These are phyloP conservation scores for Diorhabda elongata DNA, from an alignment of 1,140 invertebrate species.

Conservation along the genomic window DNA sequence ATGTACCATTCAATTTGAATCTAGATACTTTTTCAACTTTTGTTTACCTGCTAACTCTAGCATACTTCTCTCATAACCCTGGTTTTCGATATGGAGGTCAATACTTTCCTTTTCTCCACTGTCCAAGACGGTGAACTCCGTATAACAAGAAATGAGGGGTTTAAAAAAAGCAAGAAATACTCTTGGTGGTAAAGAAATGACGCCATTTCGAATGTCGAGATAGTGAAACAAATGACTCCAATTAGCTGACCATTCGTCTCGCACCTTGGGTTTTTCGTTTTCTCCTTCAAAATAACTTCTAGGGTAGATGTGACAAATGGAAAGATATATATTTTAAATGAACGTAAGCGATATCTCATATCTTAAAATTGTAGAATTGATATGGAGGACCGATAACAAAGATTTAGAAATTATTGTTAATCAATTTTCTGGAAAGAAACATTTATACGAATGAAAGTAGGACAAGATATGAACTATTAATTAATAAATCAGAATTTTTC, in stretches of 20 bases:
- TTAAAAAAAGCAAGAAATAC: neutral
- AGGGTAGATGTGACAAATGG: neutral
- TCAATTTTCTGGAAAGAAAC: too few species aligned
- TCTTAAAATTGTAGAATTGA: too few species aligned
- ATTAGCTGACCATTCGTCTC: constrained; percentile 36
- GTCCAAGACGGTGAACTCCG: neutral
- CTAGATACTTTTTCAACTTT: too few species aligned
- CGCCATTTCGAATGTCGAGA: constrained; percentile 8
- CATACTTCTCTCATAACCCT: too few species aligned
- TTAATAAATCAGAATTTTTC: neutral
- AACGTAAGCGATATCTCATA: too few species aligned
- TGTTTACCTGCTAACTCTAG: too few species aligned
- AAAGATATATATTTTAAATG: neutral
- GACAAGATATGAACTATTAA: neutral
- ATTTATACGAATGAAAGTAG: too few species aligned
- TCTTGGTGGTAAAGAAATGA: constrained; percentile 6
- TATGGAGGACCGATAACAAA: too few species aligned
- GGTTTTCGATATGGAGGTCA: too few species aligned
- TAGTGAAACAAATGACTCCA: constrained; percentile 30
- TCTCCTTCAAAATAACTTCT: neutral
- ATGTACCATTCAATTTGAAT: too few species aligned
- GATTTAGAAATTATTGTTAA: too few species aligned
- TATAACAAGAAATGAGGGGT: neutral
- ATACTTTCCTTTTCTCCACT: neutral
- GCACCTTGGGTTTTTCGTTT: neutral